Evolutionary conservation across 1,140 invertebrate species (phyloP), one percentile per base, ranked within the genome.

Genomic region (Drosophila navojoa): DNA sequence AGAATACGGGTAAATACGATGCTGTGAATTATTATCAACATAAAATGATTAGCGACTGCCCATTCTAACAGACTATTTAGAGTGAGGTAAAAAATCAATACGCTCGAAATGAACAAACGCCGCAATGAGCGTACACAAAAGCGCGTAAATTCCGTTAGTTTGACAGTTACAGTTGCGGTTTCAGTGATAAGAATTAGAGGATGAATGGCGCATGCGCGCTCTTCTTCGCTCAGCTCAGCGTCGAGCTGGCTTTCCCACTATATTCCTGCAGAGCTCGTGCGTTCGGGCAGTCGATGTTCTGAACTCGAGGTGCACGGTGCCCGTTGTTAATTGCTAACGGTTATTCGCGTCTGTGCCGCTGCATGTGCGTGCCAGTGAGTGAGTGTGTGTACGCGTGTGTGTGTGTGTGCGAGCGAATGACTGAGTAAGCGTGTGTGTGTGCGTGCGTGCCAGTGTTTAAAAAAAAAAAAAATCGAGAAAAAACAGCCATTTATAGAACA

Each of bases 251-350:
- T 79, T 69, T 38, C 74, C 50, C 52, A 35, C 29, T 54, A 59
- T 76, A 59, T 58, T 64, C 49, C 52, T 29, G 55, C 60, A 66
- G 60, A 53, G 64, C 52, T 35, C 42, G 15, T 50, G 32, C 61
- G 59, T 13, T 44, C 45, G 27, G 44, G 29, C 78, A 87, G 82
- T 87, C 80, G 76, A 77, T 68, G 60, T 50, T 89, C 84, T 76
- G 76, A 82, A 76, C 72, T 89, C 53, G 67, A 59, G 79, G 82
- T 76, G 81, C 71, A 64, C 85, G 78, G 76, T 82, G 61, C 53
- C 35, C 47, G 42, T 44, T 73, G 74, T 53, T 64, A 40, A 50
- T 62, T 62, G 82, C 66, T 68, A 82, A 82, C 68, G 76, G 79
- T 70, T 77, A 60, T 57, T 71, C 57, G 73, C 60, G 62, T 64